Percentiles rank a stretch among this genome's conserved stretches.
Conservation (phyloP, 2,888 invertebrate species). For the Coelopa pilipes region DNA sequence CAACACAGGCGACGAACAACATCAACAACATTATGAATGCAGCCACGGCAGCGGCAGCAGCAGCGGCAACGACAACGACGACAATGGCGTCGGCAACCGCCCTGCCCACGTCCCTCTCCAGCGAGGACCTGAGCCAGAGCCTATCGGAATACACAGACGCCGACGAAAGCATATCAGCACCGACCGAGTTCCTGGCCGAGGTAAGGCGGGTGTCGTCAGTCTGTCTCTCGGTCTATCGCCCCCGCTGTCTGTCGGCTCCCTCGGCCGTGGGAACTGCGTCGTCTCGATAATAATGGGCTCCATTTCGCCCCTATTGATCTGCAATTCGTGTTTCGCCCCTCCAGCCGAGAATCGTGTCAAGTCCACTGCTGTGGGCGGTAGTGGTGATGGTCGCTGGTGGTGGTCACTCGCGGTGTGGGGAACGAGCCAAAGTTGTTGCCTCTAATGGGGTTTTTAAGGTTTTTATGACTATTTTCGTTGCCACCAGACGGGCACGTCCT, state of each 20-base stretch:
- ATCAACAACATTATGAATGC: constrained; percentile 49
- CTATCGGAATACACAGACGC: constrained; percentile 75
- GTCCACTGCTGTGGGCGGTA: too few relatives aligned
- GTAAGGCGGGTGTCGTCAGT: constrained; percentile 65
- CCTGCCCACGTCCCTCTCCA: constrained; percentile 65
- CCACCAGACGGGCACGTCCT: not conserved
- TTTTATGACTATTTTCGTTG: constrained; percentile 3
- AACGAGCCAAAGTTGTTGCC: too few relatives aligned
- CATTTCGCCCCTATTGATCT: too few relatives aligned
- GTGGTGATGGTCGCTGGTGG: too few relatives aligned
- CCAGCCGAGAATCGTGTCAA: too few relatives aligned
- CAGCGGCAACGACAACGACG: constrained; percentile 47
- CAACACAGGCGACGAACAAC: constrained; percentile 45
- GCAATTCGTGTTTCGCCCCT: too few relatives aligned
- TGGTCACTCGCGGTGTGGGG: too few relatives aligned
- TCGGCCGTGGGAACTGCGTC: too few relatives aligned
- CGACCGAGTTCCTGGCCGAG: constrained; percentile 81
- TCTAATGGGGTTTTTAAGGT: too few relatives aligned
- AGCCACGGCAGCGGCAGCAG: constrained; percentile 44
- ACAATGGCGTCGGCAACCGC: constrained; percentile 33
- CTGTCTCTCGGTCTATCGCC: too few relatives aligned
- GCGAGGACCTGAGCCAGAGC: constrained; percentile 73
- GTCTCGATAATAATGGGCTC: too few relatives aligned
- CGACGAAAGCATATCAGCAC: constrained; percentile 79
- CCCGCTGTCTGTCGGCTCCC: too few relatives aligned